Conservation (phyloP, 2,888 invertebrate species). For the Leucophenga maculata region DNA sequence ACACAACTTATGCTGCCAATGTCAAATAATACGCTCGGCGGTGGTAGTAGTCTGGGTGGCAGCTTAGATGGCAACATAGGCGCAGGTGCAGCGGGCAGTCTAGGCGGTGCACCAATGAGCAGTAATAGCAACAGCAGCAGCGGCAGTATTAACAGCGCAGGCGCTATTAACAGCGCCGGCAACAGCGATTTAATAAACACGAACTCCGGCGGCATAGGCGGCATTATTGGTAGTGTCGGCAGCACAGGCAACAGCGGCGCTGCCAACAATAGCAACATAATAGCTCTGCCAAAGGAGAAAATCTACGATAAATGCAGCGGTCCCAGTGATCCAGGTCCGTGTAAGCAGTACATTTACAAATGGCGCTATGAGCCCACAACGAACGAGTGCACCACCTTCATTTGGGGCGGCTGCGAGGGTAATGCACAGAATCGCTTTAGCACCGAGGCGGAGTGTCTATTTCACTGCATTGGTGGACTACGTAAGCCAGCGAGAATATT, state of each 20-base stretch:
- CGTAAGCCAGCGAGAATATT: conserved; percentile 69
- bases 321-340: conserved; percentile 75
- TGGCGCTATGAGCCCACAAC: conserved; percentile 78
- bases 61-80: conserved; percentile 40
- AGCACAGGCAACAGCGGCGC: conserved; percentile 31
- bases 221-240: conserved; percentile 32
- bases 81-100: conserved; percentile 33
- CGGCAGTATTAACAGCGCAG: conserved; percentile 34
- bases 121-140: conserved; percentile 32
- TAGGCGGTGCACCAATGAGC: conserved; percentile 26
- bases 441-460: conserved; percentile 78
- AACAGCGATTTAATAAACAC: conserved; percentile 27
- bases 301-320: conserved; percentile 71
- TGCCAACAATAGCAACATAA: conserved; percentile 50
- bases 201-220: conserved; percentile 32
- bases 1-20: conserved; percentile 35
- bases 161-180: conserved; percentile 29
- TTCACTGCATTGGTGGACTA: conserved; percentile 77
- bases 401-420: conserved; percentile 81
- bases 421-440: conserved; percentile 80
- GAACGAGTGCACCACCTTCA: conserved; percentile 77
- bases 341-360: conserved; percentile 78
- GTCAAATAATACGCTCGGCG: conserved; percentile 35
- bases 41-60: conserved; percentile 33
- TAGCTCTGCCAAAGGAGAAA: conserved; percentile 64